Conservation (phyloP, 2,113 vertebrate genomes). For the Chloropsis hardwickii region DNA sequence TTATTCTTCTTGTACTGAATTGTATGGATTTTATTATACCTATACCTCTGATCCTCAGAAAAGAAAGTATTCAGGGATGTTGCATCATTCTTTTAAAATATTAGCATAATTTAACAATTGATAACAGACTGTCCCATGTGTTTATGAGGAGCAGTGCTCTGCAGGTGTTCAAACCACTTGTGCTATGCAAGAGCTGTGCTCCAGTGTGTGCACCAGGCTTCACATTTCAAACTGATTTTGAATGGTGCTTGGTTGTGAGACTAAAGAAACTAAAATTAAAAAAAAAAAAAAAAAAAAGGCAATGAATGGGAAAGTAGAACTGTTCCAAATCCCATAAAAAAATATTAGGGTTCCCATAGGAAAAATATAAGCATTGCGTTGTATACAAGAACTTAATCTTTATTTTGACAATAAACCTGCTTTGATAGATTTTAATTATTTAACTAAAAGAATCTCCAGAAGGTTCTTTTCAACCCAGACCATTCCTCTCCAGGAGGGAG, state of each 20-base stretch:
- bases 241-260: neutral
- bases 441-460: neutral
- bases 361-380: neutral
- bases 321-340: neutral
- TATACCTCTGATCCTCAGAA: neutral
- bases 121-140: neutral
- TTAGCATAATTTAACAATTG: neutral
- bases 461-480: neutral
- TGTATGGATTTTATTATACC: neutral
- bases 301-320: neutral
- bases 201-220: neutral
- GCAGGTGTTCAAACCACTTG: neutral
- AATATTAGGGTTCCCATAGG: neutral
- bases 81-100: neutral
- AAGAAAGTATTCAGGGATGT: neutral
- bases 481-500: neutral
- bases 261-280: neutral
- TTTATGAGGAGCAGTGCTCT: neutral
- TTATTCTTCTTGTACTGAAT: neutral
- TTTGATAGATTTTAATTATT: neutral
- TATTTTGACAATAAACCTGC: neutral
- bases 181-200: neutral
- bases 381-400: neutral
- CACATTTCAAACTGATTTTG: neutral
- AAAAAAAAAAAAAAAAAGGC: too few species aligned